Base-by-base conservation (phyloP, 2,797 vertebrate genomes). In the Nannoperca australis region DNA sequence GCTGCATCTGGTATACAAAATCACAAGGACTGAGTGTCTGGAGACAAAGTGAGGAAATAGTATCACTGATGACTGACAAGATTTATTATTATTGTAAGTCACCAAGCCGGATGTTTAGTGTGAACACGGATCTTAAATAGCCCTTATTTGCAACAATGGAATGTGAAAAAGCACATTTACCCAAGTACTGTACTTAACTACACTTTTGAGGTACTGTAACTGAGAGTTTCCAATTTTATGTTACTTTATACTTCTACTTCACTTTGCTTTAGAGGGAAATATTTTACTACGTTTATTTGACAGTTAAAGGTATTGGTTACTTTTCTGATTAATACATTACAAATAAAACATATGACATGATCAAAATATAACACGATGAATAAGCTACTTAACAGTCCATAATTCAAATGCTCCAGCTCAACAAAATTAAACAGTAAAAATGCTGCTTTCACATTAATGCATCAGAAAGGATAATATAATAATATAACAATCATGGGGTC, bases 1-100 rank as follows among this genome's bases (percentile, higher is more conserved):
- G 86, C 90, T 91, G 84, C 54, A 50, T 82, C 62, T 77, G 79
- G 56, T 81, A 63, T 73, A 58, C 73, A 70, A 71, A 67, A 79
- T 71, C 67, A 70, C 36, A 45, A 47, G 68, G 53, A 79, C 56
- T 75, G 60, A 18, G 60, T 77, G 66, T 77, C 65, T 82, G 47
- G 58, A 66, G 76, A 74, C 4, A 72, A 67, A 72, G 60, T 63
- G 44, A 38, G 55, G 34, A 84, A 88, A 79, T 3, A 53, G 60
- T 47, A 68, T 38, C 30, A 61, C 20, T 54, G 67, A 53, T 73
- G 64, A 71, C 18, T 47, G 62, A 71, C 15, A 44, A 24, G 17
- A 58, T 59, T 60, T 38, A 53, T 70, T 58, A 70, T 24, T 22
- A 59, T 20, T 62, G 12, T 55, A 44, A 32, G 55, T 34, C 42